Percentiles rank a stretch among this genome's conserved stretches.
These are phyloP conservation scores for Tautogolabrus adspersus DNA, from an alignment of 2,113 vertebrate genomes.

Conservation along the genomic window DNA sequence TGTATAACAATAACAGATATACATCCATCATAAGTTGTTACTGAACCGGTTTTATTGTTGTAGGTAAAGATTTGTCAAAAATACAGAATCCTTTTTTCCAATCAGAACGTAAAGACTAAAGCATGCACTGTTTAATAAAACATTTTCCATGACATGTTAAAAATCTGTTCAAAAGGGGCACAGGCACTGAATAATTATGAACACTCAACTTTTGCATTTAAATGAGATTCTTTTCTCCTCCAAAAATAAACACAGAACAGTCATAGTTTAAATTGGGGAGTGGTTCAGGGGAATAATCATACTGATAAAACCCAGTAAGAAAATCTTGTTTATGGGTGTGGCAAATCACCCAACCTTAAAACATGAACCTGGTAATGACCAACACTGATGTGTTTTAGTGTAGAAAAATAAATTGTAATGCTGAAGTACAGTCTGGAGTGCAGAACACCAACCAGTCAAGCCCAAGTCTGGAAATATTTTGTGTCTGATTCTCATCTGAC, in stretches of 20 bases:
- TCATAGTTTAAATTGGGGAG: constrained; percentile 37
- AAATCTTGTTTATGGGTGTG: constrained; percentile 51
- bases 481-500: constrained; percentile 19
- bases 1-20: background rate
- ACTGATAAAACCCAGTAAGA: constrained; percentile 82
- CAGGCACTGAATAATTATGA: constrained; percentile 60
- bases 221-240: constrained; percentile 20
- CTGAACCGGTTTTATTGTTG: constrained; percentile 73
- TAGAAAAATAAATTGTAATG: constrained; percentile 65
- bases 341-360: constrained; percentile 43
- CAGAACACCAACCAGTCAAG: constrained; percentile 10
- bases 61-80: constrained; percentile 74
- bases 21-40: constrained; percentile 22
- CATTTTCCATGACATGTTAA: constrained; percentile 71
- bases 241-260: constrained; percentile 60
- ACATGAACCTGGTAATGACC: constrained; percentile 29
- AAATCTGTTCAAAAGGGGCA: constrained; percentile 70
- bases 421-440: constrained; percentile 31
- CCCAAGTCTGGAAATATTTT: constrained; percentile 13
- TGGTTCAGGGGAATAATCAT: constrained; percentile 50
- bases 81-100: constrained; percentile 68
- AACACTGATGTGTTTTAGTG: constrained; percentile 65
- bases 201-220: constrained; percentile 57
- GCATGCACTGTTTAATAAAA: constrained; percentile 80
- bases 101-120: constrained; percentile 65